These are phyloP conservation scores for Erpobdella octoculata DNA, from an alignment of 2,888 invertebrate genomes.

Conservation along the genomic window DNA sequence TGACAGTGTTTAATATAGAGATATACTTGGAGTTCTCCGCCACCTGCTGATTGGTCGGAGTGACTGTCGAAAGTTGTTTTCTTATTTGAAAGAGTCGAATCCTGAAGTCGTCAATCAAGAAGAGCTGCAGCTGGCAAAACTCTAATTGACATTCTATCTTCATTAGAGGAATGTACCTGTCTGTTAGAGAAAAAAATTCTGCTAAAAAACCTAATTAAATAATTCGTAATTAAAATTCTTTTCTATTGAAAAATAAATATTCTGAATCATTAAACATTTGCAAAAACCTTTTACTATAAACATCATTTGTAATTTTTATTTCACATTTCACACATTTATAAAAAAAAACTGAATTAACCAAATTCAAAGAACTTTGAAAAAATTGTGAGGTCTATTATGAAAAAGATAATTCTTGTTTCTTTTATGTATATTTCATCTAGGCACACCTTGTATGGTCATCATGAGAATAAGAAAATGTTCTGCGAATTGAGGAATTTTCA, in stretches of 20 bases:
- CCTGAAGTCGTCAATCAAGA: slow-evolving; percentile 81
- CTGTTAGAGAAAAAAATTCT: slow-evolving; percentile 47
- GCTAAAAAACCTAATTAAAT: not conserved
- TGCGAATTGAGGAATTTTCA: slow-evolving; percentile 71
- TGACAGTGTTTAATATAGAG: slow-evolving; percentile 66
- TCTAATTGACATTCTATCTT: slow-evolving; percentile 61
- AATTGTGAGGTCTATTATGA: not conserved
- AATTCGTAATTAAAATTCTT: not conserved
- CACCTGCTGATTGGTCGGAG: slow-evolving; percentile 51
- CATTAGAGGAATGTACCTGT: slow-evolving; percentile 72
- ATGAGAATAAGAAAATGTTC: slow-evolving; percentile 78
- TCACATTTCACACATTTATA: too few relatives aligned
- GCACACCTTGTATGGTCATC: slow-evolving; percentile 69
- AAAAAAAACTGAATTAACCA: too few relatives aligned
- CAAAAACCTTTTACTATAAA: not conserved
- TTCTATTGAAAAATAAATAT: not conserved
- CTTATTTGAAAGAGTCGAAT: slow-evolving; percentile 72
- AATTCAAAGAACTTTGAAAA: too few relatives aligned
- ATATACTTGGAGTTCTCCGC: slow-evolving; percentile 60
- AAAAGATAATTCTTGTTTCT: not conserved
- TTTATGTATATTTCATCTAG: not conserved
- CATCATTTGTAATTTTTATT: too few relatives aligned
- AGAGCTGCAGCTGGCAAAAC: slow-evolving; percentile 79
- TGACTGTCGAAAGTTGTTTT: slow-evolving; percentile 45
- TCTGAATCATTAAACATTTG: not conserved